A percentile compares a stretch with the other conserved stretches of the same genome.
Evolutionary conservation across 2,888 invertebrate species (phyloP).

Genomic region (Eurois occulta): DNA sequence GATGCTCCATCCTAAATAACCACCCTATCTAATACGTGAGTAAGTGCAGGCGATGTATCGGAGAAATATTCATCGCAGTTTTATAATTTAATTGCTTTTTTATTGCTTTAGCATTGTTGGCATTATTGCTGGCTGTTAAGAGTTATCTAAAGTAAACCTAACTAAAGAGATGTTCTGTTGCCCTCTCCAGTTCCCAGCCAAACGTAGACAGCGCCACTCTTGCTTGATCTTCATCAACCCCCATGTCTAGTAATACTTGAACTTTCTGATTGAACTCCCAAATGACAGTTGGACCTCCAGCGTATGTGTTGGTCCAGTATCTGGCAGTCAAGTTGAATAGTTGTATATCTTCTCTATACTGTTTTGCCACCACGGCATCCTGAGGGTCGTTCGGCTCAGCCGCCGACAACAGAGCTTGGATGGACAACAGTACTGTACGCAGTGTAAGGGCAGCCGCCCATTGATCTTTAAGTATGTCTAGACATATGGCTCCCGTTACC

Average conservation of each 20-base stretch:
- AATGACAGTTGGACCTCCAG: constrained; percentile 92
- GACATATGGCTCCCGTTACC: constrained; percentile 99
- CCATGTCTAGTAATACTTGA: constrained; percentile 97
- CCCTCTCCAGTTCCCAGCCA: constrained; percentile 98
- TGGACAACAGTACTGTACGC: constrained; percentile 97
- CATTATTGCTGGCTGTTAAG: constrained; percentile 47
- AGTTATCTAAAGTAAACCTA: constrained; percentile 69
- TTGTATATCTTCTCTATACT: constrained; percentile 96
- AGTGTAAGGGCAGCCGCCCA: constrained; percentile 99
- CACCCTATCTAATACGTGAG: constrained; percentile 12
- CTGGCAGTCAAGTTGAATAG: constrained; percentile 97
- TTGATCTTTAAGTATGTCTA: constrained; percentile 99
- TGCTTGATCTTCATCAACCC: constrained; percentile 97
- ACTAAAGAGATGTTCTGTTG: constrained; percentile 93
- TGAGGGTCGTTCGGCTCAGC: constrained; percentile 98
- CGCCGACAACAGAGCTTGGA: constrained; percentile 98
- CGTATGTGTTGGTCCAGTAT: constrained; percentile 99
- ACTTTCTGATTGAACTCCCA: constrained; percentile 97
- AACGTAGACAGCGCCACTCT: constrained; percentile 97
- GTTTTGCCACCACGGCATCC: constrained; percentile 99
- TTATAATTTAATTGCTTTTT: constrained; percentile 43
- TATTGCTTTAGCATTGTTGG: constrained; percentile 57
- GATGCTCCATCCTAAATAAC: constrained; percentile 18
- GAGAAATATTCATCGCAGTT: constrained; percentile 48
- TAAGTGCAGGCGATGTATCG: constrained; percentile 41